A percentile compares a stretch with the other conserved stretches of the same genome.
phyloP scores from a whole-genome alignment of 2,113 vertebrate species.

The Scomber japonicus region DNA sequence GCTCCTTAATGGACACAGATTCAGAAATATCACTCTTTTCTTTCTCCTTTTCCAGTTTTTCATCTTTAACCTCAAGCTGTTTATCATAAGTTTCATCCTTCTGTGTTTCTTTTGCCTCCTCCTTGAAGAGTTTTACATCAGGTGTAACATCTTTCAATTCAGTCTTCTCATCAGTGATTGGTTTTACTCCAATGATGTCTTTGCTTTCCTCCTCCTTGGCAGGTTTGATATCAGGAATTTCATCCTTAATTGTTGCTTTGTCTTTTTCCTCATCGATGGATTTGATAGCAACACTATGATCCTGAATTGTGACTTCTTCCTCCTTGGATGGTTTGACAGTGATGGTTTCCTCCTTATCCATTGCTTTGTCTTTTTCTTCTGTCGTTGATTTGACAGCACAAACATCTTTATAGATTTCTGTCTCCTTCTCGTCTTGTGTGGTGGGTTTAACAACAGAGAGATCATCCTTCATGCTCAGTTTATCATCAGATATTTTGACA shows the following conservation, averaged over 20 bases:
- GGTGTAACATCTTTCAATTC: slow-evolving; percentile 38
- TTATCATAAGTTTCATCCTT: slow-evolving; percentile 17
- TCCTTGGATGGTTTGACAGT: slow-evolving; percentile 32
- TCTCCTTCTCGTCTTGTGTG: slow-evolving; percentile 12
- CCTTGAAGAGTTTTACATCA: slow-evolving; percentile 40
- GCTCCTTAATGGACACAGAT: slow-evolving; percentile 23
- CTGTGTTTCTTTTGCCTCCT: slow-evolving; percentile 44
- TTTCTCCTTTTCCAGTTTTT: slow-evolving; percentile 32
- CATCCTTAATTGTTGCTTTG: slow-evolving; percentile 14
- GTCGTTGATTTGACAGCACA: slow-evolving; percentile 13
- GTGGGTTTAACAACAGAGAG: slow-evolving; percentile 2
- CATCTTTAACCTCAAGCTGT: slow-evolving; percentile 29
- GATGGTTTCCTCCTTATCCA: slow-evolving; percentile 21
- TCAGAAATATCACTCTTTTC: slow-evolving; percentile 34
- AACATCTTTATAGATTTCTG: slow-evolving; percentile 37
- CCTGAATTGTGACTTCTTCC: slow-evolving; percentile 25
- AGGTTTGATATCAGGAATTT: slow-evolving; percentile 31
- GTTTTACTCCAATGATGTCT: slow-evolving; percentile 20
- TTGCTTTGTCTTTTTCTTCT: slow-evolving; percentile 35
- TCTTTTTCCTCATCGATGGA: slow-evolving; percentile 39
- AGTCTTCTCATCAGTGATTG: slow-evolving; percentile 5
- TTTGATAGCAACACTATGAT: slow-evolving; percentile 27
- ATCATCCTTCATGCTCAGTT: slow-evolving; percentile 12
- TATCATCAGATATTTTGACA: slow-evolving; percentile 29
- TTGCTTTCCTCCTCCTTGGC: slow-evolving; percentile 35